Conservation (phyloP, 1,140 invertebrate genomes). For the Diuraphis noxia region DNA sequence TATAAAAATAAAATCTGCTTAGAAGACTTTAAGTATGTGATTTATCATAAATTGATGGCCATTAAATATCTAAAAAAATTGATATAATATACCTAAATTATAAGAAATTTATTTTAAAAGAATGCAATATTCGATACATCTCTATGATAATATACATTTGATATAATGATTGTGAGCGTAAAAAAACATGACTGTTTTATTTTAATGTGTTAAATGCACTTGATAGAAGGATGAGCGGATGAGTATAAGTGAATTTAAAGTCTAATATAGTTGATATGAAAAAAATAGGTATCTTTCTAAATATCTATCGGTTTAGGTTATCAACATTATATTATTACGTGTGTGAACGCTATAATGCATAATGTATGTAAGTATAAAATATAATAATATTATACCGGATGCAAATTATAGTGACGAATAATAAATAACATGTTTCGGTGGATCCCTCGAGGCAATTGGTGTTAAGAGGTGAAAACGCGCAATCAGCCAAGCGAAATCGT, state of each 20-base stretch:
- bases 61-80: no score
- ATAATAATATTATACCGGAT: constrained; percentile 30
- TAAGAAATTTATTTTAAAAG: no score
- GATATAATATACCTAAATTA: no score
- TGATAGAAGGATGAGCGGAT: neutral
- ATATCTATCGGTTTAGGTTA: neutral
- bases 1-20: no score
- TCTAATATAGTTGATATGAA: neutral
- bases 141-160: no score
- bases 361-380: neutral
- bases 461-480: constrained; percentile 18
- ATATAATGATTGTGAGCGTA: neutral
- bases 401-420: constrained; percentile 16
- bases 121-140: no score
- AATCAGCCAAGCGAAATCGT: constrained; percentile 18
- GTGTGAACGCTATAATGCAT: neutral
- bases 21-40: no score
- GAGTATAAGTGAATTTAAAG: neutral
- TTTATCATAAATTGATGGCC: no score
- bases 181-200: neutral
- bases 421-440: neutral
- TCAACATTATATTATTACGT: neutral
- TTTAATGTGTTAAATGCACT: neutral
- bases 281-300: neutral
- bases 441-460: neutral